Percentiles rank a stretch among this genome's conserved stretches.
Evolutionary conservation across 2,888 invertebrate species (phyloP).

Genomic region (Corbicula japonica): DNA sequence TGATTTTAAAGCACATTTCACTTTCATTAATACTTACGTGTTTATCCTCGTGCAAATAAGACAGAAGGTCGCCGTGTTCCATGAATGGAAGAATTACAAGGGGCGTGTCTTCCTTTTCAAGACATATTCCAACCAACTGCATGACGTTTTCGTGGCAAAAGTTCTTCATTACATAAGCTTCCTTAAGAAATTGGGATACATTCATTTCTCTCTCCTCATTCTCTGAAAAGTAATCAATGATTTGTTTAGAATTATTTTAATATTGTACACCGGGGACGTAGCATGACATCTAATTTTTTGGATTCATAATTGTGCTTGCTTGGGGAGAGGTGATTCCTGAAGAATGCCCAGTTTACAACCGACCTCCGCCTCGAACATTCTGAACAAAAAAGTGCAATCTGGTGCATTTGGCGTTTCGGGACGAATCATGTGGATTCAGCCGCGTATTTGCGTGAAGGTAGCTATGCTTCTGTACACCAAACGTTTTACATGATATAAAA

Average conservation of each 20-base stretch:
- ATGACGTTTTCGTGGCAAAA: conserved; percentile 88
- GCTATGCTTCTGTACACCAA: too few species aligned
- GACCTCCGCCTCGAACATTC: too few species aligned
- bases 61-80: conserved; percentile 87
- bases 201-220: conserved; percentile 79
- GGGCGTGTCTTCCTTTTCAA: conserved; percentile 87
- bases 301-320: too few species aligned
- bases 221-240: conserved; percentile 64
- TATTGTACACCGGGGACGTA: background rate
- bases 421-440: too few species aligned
- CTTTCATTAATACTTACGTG: conserved; percentile 85
- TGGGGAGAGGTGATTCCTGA: too few species aligned
- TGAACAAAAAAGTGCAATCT: too few species aligned
- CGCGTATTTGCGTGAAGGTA: too few species aligned
- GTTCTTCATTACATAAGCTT: conserved; percentile 88
- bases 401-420: too few species aligned
- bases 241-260: background rate
- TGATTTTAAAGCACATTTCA: too few species aligned
- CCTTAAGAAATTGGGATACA: conserved; percentile 86
- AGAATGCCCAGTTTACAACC: too few species aligned
- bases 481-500: too few species aligned
- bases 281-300: too few species aligned
- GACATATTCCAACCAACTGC: conserved; percentile 87
- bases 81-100: conserved; percentile 88
- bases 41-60: conserved; percentile 86